Conservation (phyloP, 2,888 invertebrate genomes). For the Nymphalis urticae region DNA sequence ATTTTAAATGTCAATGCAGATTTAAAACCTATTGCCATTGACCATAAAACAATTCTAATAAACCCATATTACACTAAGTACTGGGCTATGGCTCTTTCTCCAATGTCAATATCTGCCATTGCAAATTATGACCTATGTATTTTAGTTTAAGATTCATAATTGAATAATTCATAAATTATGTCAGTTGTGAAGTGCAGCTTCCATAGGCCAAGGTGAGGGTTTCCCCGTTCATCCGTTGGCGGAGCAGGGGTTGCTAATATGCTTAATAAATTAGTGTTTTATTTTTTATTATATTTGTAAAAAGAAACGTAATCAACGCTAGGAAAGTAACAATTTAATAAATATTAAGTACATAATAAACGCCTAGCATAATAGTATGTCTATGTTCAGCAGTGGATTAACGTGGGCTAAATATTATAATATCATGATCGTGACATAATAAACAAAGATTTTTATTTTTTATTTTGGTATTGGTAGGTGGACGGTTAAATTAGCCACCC, state of each 20-base stretch:
- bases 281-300: not conserved
- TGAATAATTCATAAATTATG: conserved; percentile 1
- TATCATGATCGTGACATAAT: too few relatives aligned
- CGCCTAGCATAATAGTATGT: too few relatives aligned
- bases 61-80: conserved; percentile 34
- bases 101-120: not conserved
- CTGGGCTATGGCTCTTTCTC: not conserved
- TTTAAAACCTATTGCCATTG: conserved; percentile 30
- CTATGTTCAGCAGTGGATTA: too few relatives aligned
- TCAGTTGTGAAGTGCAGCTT: conserved; percentile 9
- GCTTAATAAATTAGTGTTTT: not conserved
- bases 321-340: too few relatives aligned
- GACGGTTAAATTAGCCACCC: too few relatives aligned
- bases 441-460: too few relatives aligned
- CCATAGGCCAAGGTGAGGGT: conserved; percentile 23
- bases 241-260: conserved; percentile 19
- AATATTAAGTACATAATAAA: too few relatives aligned
- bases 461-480: too few relatives aligned
- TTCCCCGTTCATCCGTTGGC: conserved; percentile 23
- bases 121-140: too few relatives aligned
- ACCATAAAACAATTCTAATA: conserved; percentile 31
- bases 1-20: not conserved
- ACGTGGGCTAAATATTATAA: too few relatives aligned
- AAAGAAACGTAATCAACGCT: not conserved
- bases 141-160: not conserved